Evolutionary conservation across 1,140 invertebrate species (phyloP), one percentile per base, ranked within the genome.

Genomic region (Helicorthomorpha holstii): DNA sequence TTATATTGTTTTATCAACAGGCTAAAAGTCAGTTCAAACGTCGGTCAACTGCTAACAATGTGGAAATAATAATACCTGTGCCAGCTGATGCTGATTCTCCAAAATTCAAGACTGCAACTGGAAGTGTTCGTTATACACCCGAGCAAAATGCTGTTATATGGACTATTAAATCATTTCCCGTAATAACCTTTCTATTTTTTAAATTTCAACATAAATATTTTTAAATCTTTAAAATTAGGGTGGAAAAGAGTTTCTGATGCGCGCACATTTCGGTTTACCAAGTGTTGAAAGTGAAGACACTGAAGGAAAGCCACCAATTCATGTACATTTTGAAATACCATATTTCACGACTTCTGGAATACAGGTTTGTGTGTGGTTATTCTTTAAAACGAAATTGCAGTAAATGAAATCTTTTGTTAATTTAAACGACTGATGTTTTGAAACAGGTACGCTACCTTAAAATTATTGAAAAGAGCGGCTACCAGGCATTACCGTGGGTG

Each of bases 281-380:
- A 97, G 91, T 57, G 93, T 99, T 12, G 82, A 85, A 61, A 83
- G 84, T 61, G 94, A 98, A 64, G 94, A 99, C 58, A 74, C 79
- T 10, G 95, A 99, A 71, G 93, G 92, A 0, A 92, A 92, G 66
- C 93, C 94, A 29, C 96, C 96, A 0, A 98, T 99, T 59, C 86
- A 94, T 70, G 94, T 99, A 2, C 93, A 93, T 70, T 99, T 99
- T 74, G 96, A 99, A 74, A 98, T 99, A 61, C 96, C 96, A 0
- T 99, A 99, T 63, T 99, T 98, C 60, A 99, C 95, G 0, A 98
- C 95, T 44, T 98, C 94, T 22, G 96, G 96, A 2, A 97, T 99
- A 61, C 95, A 98, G 76, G 83, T 85, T 66, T 58, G 56, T 52
- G 44, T 27, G 22, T 34, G n/a, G n/a, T n/a, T n/a, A n/a, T n/a